These are phyloP conservation scores for Eilema sororculum DNA, from an alignment of 2,888 invertebrate species.

Conservation along the genomic window DNA sequence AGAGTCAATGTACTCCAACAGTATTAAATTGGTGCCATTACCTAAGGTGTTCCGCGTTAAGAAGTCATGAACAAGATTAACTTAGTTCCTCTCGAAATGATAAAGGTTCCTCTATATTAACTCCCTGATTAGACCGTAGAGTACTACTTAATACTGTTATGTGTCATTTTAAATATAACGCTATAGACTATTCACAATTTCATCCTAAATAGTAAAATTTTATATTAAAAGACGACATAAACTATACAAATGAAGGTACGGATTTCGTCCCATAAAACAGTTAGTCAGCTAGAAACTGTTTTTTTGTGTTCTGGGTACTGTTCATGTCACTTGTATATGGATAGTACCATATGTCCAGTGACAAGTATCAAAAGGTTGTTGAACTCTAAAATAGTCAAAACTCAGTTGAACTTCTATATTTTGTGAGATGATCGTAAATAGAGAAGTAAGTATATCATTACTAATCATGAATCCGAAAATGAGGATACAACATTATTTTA, in stretches of 20 bases:
- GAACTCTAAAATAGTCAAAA: too few species aligned
- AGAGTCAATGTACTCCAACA: constrained; percentile 26
- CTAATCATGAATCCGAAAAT: not conserved
- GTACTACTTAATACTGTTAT: not conserved
- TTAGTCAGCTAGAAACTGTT: too few species aligned
- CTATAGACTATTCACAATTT: not conserved
- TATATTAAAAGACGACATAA: not conserved
- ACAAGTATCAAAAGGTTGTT: too few species aligned
- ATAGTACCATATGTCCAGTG: too few species aligned
- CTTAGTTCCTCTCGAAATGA: constrained; percentile 23
- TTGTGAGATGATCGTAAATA: too few species aligned
- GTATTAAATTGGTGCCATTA: constrained; percentile 47
- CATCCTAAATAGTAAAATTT: not conserved
- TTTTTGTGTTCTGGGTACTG: too few species aligned
- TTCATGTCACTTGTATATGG: too few species aligned
- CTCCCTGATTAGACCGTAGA: constrained; percentile 23
- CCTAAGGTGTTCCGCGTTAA: constrained; percentile 32
- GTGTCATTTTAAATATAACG: not conserved
- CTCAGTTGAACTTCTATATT: too few species aligned
- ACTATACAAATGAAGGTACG: not conserved
- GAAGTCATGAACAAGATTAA: constrained; percentile 36
- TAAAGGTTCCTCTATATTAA: constrained; percentile 21
- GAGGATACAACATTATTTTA: not conserved
- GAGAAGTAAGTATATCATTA: not conserved
- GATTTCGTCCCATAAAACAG: not conserved